Conservation (phyloP, 2,888 invertebrate genomes). For the Dione juno region DNA sequence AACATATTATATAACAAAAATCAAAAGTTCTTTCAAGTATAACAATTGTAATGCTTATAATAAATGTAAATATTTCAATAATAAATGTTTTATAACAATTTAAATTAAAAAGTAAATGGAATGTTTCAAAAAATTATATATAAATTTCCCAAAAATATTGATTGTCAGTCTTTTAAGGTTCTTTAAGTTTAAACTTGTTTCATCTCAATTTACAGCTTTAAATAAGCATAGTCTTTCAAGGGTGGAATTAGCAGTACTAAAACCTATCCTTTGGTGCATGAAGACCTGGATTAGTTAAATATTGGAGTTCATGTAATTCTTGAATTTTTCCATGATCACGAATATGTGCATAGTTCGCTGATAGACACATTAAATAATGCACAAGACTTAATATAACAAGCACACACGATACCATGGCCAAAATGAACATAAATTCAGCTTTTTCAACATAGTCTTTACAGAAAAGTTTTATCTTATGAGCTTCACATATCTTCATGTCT, state of each 20-base stretch:
- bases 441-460: slow-evolving; percentile 96
- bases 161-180: slow-evolving; percentile 1
- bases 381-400: slow-evolving; percentile 94
- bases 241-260: slow-evolving; percentile 86
- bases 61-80: too few species aligned
- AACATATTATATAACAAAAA: not conserved
- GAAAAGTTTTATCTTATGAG: slow-evolving; percentile 91
- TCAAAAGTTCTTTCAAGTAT: not conserved
- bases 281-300: slow-evolving; percentile 89
- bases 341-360: slow-evolving; percentile 98
- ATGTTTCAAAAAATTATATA: not conserved
- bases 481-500: slow-evolving; percentile 92
- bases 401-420: slow-evolving; percentile 92
- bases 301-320: slow-evolving; percentile 94
- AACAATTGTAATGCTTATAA: not conserved
- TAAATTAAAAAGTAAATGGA: not conserved
- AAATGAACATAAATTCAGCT: slow-evolving; percentile 94
- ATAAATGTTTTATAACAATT: not conserved
- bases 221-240: slow-evolving; percentile 76
- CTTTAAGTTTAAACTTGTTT: too few species aligned
- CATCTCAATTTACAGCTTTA: slow-evolving; percentile 76
- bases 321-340: slow-evolving; percentile 97
- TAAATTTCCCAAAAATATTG: not conserved
- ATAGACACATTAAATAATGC: slow-evolving; percentile 96
- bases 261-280: slow-evolving; percentile 93